Evolutionary conservation across 1,140 invertebrate genomes (phyloP).

Genomic region (Aporrectodea caliginosa): DNA sequence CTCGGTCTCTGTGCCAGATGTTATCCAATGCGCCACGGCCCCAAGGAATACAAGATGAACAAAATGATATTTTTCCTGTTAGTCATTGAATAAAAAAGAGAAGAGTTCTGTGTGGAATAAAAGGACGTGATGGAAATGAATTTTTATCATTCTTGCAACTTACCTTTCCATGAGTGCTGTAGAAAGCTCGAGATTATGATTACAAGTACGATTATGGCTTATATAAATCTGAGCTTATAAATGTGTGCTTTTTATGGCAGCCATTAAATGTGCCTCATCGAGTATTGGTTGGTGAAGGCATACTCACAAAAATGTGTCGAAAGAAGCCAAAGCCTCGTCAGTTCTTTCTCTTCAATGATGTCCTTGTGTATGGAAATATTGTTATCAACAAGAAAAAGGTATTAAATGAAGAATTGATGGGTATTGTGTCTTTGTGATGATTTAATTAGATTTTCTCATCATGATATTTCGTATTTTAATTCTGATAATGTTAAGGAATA

Average conservation of each 20-base stretch:
- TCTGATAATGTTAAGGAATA: background rate
- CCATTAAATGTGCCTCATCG: slow-evolving; percentile 81
- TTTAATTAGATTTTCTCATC: background rate
- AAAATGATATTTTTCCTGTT: too few species aligned
- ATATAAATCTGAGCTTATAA: slow-evolving; percentile 36
- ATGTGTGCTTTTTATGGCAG: slow-evolving; percentile 53
- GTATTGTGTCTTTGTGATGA: background rate
- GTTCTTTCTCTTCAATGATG: slow-evolving; percentile 99
- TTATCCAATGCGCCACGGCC: too few species aligned
- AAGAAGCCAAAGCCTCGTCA: slow-evolving; percentile 97
- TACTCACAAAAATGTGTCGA: slow-evolving; percentile 97
- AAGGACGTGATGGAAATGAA: background rate
- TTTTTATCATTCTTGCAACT: slow-evolving; percentile 1
- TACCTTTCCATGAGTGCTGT: too few species aligned
- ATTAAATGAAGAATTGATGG: background rate
- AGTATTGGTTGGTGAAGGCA: slow-evolving; percentile 96
- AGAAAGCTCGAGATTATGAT: background rate
- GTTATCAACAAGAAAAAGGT: slow-evolving; percentile 97
- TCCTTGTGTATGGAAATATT: slow-evolving; percentile 98
- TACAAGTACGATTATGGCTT: background rate
- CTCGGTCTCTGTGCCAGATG: too few species aligned
- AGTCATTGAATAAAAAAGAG: too few species aligned
- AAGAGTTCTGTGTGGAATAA: too few species aligned
- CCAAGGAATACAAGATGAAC: too few species aligned
- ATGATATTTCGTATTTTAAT: too few species aligned